These are phyloP conservation scores for Silurus asotus DNA, from an alignment of 2,113 vertebrate species.

Conservation along the genomic window DNA sequence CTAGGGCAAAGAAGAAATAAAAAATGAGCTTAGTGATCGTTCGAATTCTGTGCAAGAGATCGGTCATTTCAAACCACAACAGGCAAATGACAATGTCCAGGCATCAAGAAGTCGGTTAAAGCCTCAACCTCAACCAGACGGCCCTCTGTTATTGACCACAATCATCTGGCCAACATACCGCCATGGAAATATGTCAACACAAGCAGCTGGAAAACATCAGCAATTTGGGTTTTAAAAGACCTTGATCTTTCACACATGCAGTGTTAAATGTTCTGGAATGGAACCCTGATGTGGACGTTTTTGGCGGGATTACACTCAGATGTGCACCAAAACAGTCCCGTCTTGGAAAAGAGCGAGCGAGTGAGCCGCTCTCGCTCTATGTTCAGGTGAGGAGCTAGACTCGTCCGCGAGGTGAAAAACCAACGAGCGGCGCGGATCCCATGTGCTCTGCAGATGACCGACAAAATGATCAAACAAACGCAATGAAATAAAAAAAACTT, in stretches of 20 bases:
- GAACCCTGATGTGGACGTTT: neutral
- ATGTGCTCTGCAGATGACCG: neutral
- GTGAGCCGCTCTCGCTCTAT: neutral
- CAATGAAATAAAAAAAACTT: neutral
- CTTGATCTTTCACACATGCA: neutral
- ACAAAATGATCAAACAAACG: neutral
- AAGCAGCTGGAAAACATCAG: neutral
- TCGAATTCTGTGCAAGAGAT: neutral
- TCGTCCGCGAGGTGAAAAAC: neutral
- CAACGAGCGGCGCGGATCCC: neutral
- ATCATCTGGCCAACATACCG: neutral
- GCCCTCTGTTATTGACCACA: neutral
- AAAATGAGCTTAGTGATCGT: neutral
- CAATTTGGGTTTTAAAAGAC: neutral
- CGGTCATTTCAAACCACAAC: neutral
- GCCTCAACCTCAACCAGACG: neutral
- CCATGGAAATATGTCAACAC: neutral
- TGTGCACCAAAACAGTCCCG: neutral
- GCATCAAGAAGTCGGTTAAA: too few species aligned
- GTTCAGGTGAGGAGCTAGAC: neutral
- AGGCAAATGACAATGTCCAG: too few species aligned
- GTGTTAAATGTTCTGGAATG: neutral
- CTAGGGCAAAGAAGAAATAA: conserved; percentile 62
- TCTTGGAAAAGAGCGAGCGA: neutral
- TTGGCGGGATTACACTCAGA: neutral